Conservation (phyloP, 2,113 vertebrate genomes). For the Apeltes quadracus region DNA sequence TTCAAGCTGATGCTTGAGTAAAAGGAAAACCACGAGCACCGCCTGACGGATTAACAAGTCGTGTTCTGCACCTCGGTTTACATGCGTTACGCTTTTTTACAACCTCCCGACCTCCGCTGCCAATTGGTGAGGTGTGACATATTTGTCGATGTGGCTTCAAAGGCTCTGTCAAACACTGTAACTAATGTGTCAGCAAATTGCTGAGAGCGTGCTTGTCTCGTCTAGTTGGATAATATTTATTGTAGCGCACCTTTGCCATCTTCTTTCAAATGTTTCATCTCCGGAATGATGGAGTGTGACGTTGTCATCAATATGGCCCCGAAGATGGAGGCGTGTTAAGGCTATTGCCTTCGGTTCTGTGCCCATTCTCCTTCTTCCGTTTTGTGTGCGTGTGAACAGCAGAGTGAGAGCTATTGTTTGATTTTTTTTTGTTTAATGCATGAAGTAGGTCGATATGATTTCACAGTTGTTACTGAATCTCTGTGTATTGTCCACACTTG, state of each 20-base stretch:
- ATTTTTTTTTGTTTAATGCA: slow-evolving; percentile 46
- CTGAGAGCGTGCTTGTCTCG: slow-evolving; percentile 34
- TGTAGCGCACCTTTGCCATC: slow-evolving; percentile 13
- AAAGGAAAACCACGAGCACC: slow-evolving; percentile 29
- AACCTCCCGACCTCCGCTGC: slow-evolving; percentile 35
- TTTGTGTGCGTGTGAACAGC: slow-evolving; percentile 25
- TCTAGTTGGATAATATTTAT: slow-evolving; percentile 49
- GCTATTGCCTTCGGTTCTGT: slow-evolving; percentile 36
- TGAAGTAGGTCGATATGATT: slow-evolving; percentile 52
- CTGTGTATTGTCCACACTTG: slow-evolving; percentile 64
- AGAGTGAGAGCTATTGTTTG: slow-evolving; percentile 40
- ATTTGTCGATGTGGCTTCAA: slow-evolving; percentile 51
- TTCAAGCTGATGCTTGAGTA: slow-evolving; percentile 33
- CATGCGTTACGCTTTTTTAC: slow-evolving; percentile 35
- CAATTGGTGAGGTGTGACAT: slow-evolving; percentile 53
- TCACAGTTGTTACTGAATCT: slow-evolving; percentile 53
- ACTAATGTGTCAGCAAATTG: slow-evolving; percentile 52
- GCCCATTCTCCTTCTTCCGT: slow-evolving; percentile 11
- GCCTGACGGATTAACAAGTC: slow-evolving; percentile 14
- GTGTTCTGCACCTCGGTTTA: slow-evolving; percentile 45
- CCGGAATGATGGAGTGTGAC: slow-evolving; percentile 57
- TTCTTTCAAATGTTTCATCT: slow-evolving; percentile 46
- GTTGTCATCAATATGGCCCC: slow-evolving; percentile 58
- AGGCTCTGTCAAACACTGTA: slow-evolving; percentile 53
- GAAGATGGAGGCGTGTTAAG: slow-evolving; percentile 26